Evolutionary conservation across 2,113 vertebrate genomes (phyloP).

Genomic region (Campylomormyrus tamandua): DNA sequence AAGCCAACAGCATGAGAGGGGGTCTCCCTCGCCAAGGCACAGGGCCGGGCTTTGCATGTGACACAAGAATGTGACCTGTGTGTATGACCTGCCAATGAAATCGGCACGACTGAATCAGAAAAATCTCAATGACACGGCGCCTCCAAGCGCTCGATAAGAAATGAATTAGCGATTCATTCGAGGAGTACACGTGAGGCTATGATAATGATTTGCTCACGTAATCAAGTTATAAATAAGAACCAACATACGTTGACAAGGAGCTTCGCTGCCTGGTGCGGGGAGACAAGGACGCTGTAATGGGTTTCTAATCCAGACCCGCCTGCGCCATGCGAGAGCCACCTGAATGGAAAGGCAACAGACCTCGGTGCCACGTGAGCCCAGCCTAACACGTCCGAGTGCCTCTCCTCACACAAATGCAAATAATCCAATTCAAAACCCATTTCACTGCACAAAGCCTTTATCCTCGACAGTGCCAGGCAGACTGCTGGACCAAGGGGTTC

Average conservation of each 20-base stretch:
- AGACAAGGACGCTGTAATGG: neutral
- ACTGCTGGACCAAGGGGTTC: neutral
- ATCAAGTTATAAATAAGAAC: neutral
- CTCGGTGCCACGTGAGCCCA: neutral
- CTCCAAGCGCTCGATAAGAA: neutral
- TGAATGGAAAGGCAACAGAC: neutral
- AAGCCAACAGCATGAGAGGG: neutral
- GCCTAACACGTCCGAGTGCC: neutral
- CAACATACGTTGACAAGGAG: neutral
- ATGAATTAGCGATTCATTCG: neutral
- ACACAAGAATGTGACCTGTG: neutral
- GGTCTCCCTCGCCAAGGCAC: neutral
- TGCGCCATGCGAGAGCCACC: neutral
- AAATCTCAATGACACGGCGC: neutral
- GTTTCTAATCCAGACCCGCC: neutral
- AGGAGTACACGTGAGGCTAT: neutral
- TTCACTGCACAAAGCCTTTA: slow-evolving; percentile 13
- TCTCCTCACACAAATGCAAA: slow-evolving; percentile 4
- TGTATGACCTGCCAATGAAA: neutral
- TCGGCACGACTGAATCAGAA: neutral
- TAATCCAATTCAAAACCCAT: slow-evolving; percentile 8
- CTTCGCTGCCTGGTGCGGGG: neutral
- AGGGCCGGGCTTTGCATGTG: neutral
- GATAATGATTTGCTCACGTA: neutral
- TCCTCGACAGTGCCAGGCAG: neutral